Conservation (phyloP, 2,113 vertebrate species). For the Orthonyx spaldingii region DNA sequence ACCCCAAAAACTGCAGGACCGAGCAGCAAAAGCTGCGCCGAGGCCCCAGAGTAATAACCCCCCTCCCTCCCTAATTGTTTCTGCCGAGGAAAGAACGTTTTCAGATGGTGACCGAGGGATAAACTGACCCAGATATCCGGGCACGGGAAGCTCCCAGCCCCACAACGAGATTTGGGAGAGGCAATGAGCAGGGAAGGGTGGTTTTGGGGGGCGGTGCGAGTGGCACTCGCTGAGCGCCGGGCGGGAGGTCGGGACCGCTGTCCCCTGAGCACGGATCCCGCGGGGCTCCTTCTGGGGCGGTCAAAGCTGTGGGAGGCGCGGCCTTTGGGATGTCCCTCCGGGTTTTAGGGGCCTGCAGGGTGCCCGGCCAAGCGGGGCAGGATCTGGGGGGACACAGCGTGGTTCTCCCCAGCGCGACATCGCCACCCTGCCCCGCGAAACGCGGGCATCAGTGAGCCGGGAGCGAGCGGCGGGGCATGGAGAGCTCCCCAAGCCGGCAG, state of each 20-base stretch:
- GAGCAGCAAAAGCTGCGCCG: fast-evolving
- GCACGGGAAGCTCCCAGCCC: background rate
- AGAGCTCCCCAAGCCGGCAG: background rate
- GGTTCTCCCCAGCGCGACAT: background rate
- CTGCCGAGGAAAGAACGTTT: background rate
- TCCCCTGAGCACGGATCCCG: background rate
- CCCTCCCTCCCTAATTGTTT: fast-evolving
- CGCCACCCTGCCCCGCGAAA: background rate
- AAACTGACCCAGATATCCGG: background rate
- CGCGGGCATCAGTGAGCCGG: background rate
- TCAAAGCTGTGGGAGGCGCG: background rate
- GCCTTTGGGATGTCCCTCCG: fast-evolving
- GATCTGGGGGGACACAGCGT: fast-evolving
- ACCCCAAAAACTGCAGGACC: background rate
- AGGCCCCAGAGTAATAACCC: background rate
- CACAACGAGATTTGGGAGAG: fast-evolving
- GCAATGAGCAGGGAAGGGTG: background rate
- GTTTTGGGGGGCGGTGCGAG: too few relatives aligned
- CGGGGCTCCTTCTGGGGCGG: fast-evolving
- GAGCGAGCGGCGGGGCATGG: fast-evolving
- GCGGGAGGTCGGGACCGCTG: background rate
- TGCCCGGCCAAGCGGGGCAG: fast-evolving
- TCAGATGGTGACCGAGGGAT: background rate
- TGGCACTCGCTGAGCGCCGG: too few relatives aligned
- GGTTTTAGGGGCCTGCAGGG: background rate